A percentile compares a stretch with the other conserved stretches of the same genome.
These are phyloP conservation scores for Sicus ferrugineus DNA, from an alignment of 2,888 invertebrate species.

Conservation along the genomic window DNA sequence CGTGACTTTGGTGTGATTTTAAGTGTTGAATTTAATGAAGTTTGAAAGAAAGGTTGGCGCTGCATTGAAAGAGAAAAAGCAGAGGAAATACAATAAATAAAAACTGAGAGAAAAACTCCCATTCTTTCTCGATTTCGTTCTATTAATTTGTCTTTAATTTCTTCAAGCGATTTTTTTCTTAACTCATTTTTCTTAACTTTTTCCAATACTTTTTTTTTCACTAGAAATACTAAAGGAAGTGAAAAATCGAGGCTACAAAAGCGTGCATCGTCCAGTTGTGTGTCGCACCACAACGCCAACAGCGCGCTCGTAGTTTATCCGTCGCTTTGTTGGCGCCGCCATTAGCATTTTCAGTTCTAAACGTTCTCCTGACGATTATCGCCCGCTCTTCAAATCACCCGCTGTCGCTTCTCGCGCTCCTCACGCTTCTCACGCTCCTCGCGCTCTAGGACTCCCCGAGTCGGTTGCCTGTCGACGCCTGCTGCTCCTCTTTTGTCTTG, in stretches of 20 bases:
- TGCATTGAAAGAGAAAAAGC: background rate
- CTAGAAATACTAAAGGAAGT: background rate
- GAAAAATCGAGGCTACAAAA: no score
- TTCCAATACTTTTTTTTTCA: no score
- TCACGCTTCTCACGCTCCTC: background rate
- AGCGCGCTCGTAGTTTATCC: no score
- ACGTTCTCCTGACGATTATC: background rate
- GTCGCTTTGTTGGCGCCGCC: constrained; percentile 11
- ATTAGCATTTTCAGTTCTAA: constrained; percentile 18
- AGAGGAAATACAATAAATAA: background rate
- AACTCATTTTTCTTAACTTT: no score
- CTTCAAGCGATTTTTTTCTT: no score
- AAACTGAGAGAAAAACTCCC: no score
- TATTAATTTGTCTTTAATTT: no score
- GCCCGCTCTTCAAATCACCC: background rate
- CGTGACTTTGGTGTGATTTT: background rate
- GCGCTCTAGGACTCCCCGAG: background rate
- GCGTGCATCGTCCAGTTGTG: background rate
- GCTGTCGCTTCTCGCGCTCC: no score
- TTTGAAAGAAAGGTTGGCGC: background rate
- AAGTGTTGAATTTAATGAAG: background rate
- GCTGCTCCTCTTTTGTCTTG: background rate
- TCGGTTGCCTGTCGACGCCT: background rate
- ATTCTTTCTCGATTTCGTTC: no score
- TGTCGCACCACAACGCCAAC: background rate